phyloP scores from a whole-genome alignment of 1,140 invertebrate species.

The Periplaneta americana region DNA sequence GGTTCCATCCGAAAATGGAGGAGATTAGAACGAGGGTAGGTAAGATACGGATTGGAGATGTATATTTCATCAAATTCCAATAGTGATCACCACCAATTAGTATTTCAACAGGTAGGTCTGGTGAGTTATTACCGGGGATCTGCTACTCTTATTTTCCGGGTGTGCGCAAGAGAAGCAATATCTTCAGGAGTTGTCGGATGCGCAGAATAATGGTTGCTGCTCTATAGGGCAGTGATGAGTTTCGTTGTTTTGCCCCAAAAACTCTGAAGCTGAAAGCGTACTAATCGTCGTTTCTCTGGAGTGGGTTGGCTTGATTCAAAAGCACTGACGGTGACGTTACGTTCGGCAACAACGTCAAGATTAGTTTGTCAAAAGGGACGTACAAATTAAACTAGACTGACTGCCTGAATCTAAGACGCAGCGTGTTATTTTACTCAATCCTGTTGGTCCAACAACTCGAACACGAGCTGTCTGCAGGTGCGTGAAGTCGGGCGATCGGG shows the following conservation, averaged over 20 bases:
- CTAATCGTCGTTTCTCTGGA: not conserved
- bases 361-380: not conserved
- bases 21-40: not conserved
- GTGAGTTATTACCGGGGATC: not conserved
- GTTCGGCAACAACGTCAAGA: not conserved
- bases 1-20: not conserved
- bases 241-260: not conserved
- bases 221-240: not conserved
- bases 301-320: not conserved
- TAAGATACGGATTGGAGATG: not conserved
- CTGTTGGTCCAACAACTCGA: not conserved
- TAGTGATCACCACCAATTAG: not conserved
- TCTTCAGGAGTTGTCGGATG: not conserved
- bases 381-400: not conserved
- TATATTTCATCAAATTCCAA: not conserved
- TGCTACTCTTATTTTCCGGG: not conserved
- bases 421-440: not conserved
- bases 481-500: not conserved
- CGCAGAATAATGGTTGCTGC: not conserved
- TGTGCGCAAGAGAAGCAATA: not conserved
- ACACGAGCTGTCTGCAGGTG: not conserved
- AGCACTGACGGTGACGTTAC: not conserved
- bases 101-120: not conserved
- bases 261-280: not conserved
- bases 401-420: not conserved